Evolutionary conservation across 2,797 vertebrate species (phyloP).

Genomic region (Gymnopithys bicolor): DNA sequence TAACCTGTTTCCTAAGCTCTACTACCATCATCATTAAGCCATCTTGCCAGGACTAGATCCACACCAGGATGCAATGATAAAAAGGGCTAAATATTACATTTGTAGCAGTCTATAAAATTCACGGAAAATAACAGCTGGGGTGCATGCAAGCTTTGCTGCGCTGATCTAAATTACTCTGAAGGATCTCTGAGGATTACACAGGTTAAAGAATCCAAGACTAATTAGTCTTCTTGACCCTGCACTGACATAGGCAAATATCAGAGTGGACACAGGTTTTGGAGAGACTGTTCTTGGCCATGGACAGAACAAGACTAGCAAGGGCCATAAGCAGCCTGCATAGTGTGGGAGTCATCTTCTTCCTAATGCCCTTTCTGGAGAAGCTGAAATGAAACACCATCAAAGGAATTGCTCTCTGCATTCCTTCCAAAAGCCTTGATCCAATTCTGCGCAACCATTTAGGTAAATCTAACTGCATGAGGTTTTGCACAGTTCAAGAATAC

Average conservation of each 20-base stretch:
- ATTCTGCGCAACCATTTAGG: not conserved
- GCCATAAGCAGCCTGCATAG: not conserved
- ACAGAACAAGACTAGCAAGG: not conserved
- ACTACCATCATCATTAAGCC: not conserved
- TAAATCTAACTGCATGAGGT: not conserved
- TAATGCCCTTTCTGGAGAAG: not conserved
- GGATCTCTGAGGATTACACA: not conserved
- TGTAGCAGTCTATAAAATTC: not conserved
- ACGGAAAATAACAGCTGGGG: not conserved
- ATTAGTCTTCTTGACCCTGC: constrained; percentile 12
- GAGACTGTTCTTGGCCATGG: not conserved
- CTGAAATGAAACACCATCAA: not conserved
- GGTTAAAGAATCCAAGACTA: not conserved
- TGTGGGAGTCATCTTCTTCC: not conserved
- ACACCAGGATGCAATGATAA: not conserved
- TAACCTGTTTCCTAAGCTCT: not conserved
- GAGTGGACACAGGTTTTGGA: not conserved
- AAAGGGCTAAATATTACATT: not conserved
- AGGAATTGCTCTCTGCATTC: not conserved
- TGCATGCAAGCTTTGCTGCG: not conserved
- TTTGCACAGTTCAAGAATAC: not conserved
- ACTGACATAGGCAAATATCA: not conserved
- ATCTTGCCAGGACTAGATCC: not conserved
- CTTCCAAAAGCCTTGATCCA: not conserved
- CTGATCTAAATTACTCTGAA: constrained; percentile 1